These are phyloP conservation scores for Cerastis rubricosa DNA, from an alignment of 2,888 invertebrate genomes.

Conservation along the genomic window DNA sequence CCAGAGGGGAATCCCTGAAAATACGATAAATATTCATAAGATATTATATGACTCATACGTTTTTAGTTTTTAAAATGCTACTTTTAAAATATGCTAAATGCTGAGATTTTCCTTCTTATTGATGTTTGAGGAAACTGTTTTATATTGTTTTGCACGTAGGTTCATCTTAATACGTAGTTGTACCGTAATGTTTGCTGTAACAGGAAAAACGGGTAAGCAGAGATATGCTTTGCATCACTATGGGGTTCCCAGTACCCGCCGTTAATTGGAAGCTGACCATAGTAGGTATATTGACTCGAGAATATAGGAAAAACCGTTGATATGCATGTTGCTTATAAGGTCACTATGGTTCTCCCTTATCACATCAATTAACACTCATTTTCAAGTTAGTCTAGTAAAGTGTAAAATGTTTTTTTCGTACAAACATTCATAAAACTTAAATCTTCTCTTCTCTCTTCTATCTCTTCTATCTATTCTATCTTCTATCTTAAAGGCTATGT, in stretches of 20 bases:
- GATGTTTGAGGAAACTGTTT: conserved; percentile 43
- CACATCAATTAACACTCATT: background rate
- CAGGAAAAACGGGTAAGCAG: conserved; percentile 37
- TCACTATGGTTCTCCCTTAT: background rate
- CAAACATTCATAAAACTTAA: background rate
- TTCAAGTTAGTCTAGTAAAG: background rate
- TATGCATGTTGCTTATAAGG: background rate
- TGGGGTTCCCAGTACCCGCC: conserved; percentile 35
- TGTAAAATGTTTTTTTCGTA: too few relatives aligned
- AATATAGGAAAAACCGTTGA: background rate
- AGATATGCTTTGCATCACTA: background rate
- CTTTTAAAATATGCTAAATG: conserved; percentile 4
- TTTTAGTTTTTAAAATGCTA: conserved; percentile 18
- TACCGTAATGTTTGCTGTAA: conserved; percentile 14
- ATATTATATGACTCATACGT: conserved; percentile 18
- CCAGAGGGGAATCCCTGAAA: conserved; percentile 17
- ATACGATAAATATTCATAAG: conserved; percentile 8
- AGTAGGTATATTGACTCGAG: too few relatives aligned
- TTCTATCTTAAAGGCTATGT: background rate
- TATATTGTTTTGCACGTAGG: conserved; percentile 2
- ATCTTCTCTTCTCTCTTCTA: too few relatives aligned
- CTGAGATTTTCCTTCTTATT: conserved; percentile 34
- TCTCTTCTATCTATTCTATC: too few relatives aligned
- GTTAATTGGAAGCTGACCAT: background rate
- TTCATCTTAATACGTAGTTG: conserved; percentile 12